Evolutionary conservation across 1,140 invertebrate genomes (phyloP).

Genomic region (Drosophila sp.): DNA sequence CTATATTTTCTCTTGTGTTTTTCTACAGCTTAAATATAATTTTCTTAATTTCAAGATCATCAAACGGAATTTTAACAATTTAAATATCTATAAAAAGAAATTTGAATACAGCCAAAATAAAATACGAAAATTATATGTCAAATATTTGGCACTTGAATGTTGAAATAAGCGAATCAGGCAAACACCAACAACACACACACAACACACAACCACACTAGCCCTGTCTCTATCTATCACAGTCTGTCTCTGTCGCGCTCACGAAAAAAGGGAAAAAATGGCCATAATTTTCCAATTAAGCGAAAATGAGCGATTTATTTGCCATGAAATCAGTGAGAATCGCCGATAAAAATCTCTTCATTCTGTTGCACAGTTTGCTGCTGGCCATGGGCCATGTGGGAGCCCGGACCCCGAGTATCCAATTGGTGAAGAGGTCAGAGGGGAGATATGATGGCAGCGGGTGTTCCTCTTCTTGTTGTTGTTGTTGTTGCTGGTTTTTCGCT

Average conservation of each 20-base stretch:
- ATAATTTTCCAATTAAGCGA: conserved; percentile 83
- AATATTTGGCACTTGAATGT: conserved; percentile 44
- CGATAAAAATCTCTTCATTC: conserved; percentile 83
- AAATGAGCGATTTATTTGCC: conserved; percentile 83
- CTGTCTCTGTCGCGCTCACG: neutral
- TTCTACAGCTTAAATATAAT: no score
- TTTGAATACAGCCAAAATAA: neutral
- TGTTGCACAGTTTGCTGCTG: conserved; percentile 50
- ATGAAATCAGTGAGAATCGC: conserved; percentile 83
- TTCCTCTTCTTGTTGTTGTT: conserved; percentile 38
- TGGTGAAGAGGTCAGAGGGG: neutral
- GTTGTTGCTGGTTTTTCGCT: conserved; percentile 64
- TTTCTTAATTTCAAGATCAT: neutral
- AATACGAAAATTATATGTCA: neutral
- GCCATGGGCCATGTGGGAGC: conserved; percentile 25
- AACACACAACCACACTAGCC: conserved; percentile 34
- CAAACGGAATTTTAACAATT: neutral
- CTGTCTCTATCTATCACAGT: neutral
- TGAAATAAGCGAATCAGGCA: conserved; percentile 37
- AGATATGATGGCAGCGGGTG: conserved; percentile 1
- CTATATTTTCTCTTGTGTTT: no score
- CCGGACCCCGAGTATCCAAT: neutral
- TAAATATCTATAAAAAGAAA: neutral
- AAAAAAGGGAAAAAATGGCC: conserved; percentile 59
- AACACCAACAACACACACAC: neutral